phyloP scores from a whole-genome alignment of 2,113 vertebrate species.

The Aleadryas rufinucha region DNA sequence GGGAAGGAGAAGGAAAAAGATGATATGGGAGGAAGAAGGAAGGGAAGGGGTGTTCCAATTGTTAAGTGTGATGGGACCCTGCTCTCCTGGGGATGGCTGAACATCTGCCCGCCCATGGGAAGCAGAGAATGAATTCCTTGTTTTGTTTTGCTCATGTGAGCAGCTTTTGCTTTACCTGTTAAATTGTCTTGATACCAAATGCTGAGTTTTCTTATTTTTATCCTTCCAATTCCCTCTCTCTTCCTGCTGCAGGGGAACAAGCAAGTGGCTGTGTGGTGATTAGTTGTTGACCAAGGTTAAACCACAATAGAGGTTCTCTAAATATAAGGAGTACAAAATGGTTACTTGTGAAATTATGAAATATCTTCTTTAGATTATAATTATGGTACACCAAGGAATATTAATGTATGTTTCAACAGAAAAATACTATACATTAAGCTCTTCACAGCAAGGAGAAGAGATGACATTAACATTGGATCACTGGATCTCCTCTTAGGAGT shows the following conservation, averaged over 20 bases:
- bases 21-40: neutral
- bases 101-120: neutral
- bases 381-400: neutral
- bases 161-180: neutral
- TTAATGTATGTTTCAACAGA: neutral
- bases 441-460: neutral
- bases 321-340: neutral
- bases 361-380: neutral
- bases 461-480: neutral
- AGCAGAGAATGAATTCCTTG: neutral
- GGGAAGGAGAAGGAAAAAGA: neutral
- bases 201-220: neutral
- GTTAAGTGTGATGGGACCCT: fast-evolving
- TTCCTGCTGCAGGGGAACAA: neutral
- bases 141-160: neutral
- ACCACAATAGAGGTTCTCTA: fast-evolving
- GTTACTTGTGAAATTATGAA: neutral
- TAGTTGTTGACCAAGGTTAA: fast-evolving
- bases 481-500: neutral
- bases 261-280: fast-evolving
- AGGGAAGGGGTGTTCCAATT: fast-evolving
- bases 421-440: neutral
- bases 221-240: neutral
- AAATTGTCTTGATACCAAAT: neutral
- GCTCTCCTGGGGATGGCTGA: neutral